Evolutionary conservation across 2,113 vertebrate genomes (phyloP).

Genomic region (Apteryx owenii): DNA sequence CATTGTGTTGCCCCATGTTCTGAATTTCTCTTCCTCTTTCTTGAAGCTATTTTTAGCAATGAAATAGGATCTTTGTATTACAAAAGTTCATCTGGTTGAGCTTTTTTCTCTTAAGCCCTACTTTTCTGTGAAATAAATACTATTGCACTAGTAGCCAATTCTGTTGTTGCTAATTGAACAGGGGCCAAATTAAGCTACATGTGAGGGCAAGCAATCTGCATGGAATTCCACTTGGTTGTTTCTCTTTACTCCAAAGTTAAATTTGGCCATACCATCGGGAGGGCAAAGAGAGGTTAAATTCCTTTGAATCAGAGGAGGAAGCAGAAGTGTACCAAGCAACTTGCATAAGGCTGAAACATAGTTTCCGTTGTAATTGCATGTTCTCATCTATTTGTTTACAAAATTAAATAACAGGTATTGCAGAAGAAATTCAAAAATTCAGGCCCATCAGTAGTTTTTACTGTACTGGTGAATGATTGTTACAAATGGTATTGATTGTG

Average conservation of each 20-base stretch:
- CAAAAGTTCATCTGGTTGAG: neutral
- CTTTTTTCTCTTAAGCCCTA: neutral
- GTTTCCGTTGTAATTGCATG: neutral
- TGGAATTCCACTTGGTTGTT: neutral
- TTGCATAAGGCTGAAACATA: constrained; percentile 2
- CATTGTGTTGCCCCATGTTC: neutral
- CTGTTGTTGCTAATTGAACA: neutral
- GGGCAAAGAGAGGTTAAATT: neutral
- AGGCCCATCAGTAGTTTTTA: neutral
- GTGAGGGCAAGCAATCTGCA: neutral
- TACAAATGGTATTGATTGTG: neutral
- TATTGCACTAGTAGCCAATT: neutral
- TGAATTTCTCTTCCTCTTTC: constrained; percentile 24
- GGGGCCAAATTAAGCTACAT: neutral
- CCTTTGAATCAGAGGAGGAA: neutral
- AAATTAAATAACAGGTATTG: constrained; percentile 7
- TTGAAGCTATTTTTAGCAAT: constrained; percentile 14
- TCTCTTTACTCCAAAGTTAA: neutral
- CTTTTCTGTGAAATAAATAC: neutral
- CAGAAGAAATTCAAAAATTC: neutral
- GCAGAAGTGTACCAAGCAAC: neutral
- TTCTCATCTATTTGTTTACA: constrained; percentile 21
- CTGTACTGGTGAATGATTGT: neutral
- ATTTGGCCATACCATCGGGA: neutral
- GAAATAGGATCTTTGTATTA: neutral